Evolutionary conservation across 1,140 invertebrate genomes (phyloP), one percentile per base, ranked within the genome.

Genomic region (Drusus annulatus): DNA sequence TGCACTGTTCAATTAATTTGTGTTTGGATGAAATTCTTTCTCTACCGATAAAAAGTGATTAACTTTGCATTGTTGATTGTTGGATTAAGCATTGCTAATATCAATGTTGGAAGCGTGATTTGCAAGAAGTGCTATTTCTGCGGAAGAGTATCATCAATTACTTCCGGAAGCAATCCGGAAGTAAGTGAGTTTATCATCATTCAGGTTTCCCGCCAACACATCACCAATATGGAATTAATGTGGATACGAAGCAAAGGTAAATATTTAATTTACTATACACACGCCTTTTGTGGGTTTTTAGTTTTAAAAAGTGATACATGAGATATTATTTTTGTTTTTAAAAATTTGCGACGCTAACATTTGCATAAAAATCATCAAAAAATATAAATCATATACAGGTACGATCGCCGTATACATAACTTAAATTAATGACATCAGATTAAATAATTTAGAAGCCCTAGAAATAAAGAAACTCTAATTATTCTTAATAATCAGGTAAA

Each of bases 191-290:
- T 65, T 65, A 15, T 65, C 28, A 25, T 31, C 28, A 45, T 31
- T 31, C 21, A 65, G n/a, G 56, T 60, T 60, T 60, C 23, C 8
- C 17, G 16, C 5, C 17, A 60, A 28, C 0, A 65, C 4, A 28
- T 23, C 23, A 74, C 52, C 52, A 74, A 74, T 74, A 74, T 74
- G 71, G 71, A 74, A 54, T 54, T 56, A 54, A 74, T 74, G 23
- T 74, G 71, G 71, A 74, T 74, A 52, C 71, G 50, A 23, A 31
- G 71, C 19, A 74, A 74, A 74, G 71, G 71, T 74, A 74, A 60
- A 60, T 60, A 28, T 28, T 28, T 13, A 45, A 13, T 13, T 45
- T 8, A 13, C 2, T 45, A 13, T 13, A 45, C 7, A 45, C 10
- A 45, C 10, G 8, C 5, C 0, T 36, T 6, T 36, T 7, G 8